Evolutionary conservation across 2,113 vertebrate genomes (phyloP).

Genomic region (Corydoras sp.): DNA sequence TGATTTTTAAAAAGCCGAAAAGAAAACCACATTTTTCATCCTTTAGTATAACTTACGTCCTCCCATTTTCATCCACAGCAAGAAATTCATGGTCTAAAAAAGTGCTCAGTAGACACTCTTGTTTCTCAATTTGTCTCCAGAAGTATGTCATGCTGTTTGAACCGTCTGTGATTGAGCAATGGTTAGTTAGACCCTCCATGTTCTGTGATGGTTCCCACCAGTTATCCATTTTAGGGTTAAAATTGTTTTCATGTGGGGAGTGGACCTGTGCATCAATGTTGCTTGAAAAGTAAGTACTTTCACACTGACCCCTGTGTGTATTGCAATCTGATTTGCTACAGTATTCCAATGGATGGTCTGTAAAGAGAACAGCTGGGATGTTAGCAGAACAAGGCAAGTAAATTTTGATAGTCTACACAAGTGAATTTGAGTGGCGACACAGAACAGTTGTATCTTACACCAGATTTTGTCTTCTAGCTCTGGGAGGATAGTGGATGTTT

Average conservation of each 20-base stretch:
- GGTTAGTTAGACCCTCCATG: not conserved
- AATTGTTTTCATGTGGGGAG: constrained; percentile 31
- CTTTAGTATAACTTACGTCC: constrained; percentile 55
- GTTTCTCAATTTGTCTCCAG: constrained; percentile 68
- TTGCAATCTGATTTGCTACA: constrained; percentile 50
- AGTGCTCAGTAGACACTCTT: constrained; percentile 57
- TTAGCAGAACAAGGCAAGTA: constrained; percentile 7
- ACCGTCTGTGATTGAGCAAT: constrained; percentile 29
- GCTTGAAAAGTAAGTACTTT: constrained; percentile 29
- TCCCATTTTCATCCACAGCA: constrained; percentile 56
- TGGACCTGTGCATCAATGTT: constrained; percentile 26
- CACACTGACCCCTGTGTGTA: constrained; percentile 45
- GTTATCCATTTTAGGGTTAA: constrained; percentile 20
- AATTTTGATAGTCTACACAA: not conserved
- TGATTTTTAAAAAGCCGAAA: too few relatives aligned
- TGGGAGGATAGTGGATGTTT: not conserved
- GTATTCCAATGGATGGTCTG: constrained; percentile 23
- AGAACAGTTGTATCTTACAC: not conserved
- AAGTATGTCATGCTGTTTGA: constrained; percentile 61
- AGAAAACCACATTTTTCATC: too few relatives aligned
- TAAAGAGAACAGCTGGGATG: constrained; percentile 1
- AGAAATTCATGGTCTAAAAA: constrained; percentile 59
- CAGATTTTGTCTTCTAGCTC: not conserved
- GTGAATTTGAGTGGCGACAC: constrained; percentile 1
- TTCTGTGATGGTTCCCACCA: not conserved